Percentiles rank a stretch among this genome's conserved stretches.
phyloP scores from a whole-genome alignment of 2,797 vertebrate genomes.

The Antennarius maculatus region DNA sequence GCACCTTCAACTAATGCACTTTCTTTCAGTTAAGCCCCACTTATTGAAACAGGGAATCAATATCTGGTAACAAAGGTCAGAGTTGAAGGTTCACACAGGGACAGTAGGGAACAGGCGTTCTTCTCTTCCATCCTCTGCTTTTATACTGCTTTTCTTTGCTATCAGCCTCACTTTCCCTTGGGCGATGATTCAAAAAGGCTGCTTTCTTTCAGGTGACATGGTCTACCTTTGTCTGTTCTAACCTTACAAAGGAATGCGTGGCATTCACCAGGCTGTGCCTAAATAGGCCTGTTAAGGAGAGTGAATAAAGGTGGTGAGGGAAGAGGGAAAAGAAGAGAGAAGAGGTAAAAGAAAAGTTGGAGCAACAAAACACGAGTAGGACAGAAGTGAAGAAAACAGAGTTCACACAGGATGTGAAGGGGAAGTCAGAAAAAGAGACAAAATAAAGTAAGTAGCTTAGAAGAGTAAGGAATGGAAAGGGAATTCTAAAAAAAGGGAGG shows the following conservation, averaged over 20 bases:
- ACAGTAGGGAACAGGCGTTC: conserved; percentile 60
- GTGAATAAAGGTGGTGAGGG: conserved; percentile 19
- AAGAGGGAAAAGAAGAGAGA: conserved; percentile 10
- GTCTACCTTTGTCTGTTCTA: conserved; percentile 77
- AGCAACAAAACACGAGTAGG: conserved; percentile 1
- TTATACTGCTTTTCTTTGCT: conserved; percentile 40
- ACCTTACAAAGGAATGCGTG: conserved; percentile 82
- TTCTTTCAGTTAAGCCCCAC: conserved; percentile 29
- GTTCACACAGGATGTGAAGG: neutral
- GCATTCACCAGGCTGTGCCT: conserved; percentile 70
- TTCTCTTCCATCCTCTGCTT: conserved; percentile 37
- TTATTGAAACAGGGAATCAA: conserved; percentile 34
- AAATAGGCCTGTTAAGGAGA: conserved; percentile 32
- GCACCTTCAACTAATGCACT: conserved; percentile 15
- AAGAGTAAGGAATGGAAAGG: conserved; percentile 26
- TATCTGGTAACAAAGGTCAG: conserved; percentile 58
- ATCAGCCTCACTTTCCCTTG: conserved; percentile 42
- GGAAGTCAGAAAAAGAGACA: conserved; percentile 14
- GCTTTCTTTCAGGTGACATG: conserved; percentile 74
- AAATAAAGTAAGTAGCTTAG: neutral
- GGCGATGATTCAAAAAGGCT: conserved; percentile 63
- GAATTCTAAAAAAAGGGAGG: conserved; percentile 18
- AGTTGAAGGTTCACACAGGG: conserved; percentile 59
- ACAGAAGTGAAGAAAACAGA: neutral
- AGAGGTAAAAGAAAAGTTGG: conserved; percentile 6